Percentiles rank a stretch among this genome's conserved stretches.
Conservation (phyloP, 2,888 invertebrate genomes). For the Diogma glabrata region DNA sequence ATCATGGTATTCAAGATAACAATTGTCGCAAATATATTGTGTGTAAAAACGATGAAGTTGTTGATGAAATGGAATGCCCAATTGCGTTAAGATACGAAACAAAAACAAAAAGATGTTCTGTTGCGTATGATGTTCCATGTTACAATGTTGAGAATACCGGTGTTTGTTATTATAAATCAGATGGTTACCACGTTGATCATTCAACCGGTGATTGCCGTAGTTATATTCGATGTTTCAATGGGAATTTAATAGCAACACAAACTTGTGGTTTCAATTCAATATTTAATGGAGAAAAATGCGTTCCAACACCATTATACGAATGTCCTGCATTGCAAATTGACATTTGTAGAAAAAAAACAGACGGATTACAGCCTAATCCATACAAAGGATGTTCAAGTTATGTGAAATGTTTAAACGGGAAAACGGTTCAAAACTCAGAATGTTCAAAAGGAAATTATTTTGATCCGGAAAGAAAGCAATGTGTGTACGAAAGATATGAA, state of each 20-base stretch:
- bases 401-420: conserved; percentile 27
- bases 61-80: conserved; percentile 27
- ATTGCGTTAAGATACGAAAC: conserved; percentile 25
- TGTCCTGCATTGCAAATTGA: conserved; percentile 21
- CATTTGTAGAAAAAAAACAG: conserved; percentile 39
- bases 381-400: conserved; percentile 29
- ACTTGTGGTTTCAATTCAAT: conserved; percentile 27
- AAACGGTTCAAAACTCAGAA: conserved; percentile 23
- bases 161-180: conserved; percentile 22
- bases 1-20: conserved; percentile 23
- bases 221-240: conserved; percentile 28
- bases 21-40: conserved; percentile 27
- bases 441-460: conserved; percentile 28
- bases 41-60: conserved; percentile 25
- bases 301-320: conserved; percentile 24
- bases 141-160: conserved; percentile 11
- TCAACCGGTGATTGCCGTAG: conserved; percentile 26
- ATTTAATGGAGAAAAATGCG: conserved; percentile 29
- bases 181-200: conserved; percentile 30
- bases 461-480: conserved; percentile 24
- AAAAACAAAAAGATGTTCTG: conserved; percentile 22
- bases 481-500: conserved; percentile 22
- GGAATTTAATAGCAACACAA: conserved; percentile 22
- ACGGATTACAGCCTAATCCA: conserved; percentile 35
- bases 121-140: conserved; percentile 21